Conservation (phyloP, 1,140 invertebrate genomes). For the Zaprionus davidi region DNA sequence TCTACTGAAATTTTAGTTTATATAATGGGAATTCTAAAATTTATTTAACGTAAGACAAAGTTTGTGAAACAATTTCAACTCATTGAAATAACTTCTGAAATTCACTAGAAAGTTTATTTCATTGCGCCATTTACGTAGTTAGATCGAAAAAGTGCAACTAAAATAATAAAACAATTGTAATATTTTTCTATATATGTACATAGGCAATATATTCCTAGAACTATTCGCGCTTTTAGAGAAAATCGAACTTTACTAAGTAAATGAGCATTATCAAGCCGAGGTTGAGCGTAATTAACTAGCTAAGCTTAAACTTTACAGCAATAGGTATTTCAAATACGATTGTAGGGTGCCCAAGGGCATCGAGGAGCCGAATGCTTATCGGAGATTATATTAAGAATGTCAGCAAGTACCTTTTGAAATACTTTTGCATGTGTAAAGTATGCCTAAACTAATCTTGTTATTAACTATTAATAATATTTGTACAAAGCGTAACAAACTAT, state of each 20-base stretch:
- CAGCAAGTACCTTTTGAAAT: conserved; percentile 6
- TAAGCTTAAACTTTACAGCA: conserved; percentile 32
- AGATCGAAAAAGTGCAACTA: conserved; percentile 10
- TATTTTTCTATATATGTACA: conserved; percentile 16
- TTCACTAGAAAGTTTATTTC: conserved; percentile 3
- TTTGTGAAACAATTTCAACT: not conserved
- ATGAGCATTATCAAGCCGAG: conserved; percentile 5
- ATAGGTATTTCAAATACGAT: conserved; percentile 16
- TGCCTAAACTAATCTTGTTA: conserved; percentile 43
- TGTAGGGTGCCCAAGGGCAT: not conserved
- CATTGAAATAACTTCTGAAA: not conserved
- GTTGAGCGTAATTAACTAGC: conserved; percentile 18
- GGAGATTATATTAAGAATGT: conserved; percentile 1
- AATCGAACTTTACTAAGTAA: conserved; percentile 7
- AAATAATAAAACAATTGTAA: conserved; percentile 21
- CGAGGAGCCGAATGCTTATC: not conserved
- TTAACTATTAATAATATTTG: conserved; percentile 37
- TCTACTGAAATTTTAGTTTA: not conserved
- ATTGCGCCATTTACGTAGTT: conserved; percentile 16
- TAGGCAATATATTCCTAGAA: conserved; percentile 27
- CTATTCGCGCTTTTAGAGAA: conserved; percentile 20
- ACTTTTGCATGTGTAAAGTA: conserved; percentile 20
- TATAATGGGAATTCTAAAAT: not conserved
- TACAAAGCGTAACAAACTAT: conserved; percentile 65
- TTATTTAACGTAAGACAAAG: not conserved